Base-by-base conservation (phyloP, 37 sponge, comb jelly and placozoan genomes). In the Crambe crambe region DNA sequence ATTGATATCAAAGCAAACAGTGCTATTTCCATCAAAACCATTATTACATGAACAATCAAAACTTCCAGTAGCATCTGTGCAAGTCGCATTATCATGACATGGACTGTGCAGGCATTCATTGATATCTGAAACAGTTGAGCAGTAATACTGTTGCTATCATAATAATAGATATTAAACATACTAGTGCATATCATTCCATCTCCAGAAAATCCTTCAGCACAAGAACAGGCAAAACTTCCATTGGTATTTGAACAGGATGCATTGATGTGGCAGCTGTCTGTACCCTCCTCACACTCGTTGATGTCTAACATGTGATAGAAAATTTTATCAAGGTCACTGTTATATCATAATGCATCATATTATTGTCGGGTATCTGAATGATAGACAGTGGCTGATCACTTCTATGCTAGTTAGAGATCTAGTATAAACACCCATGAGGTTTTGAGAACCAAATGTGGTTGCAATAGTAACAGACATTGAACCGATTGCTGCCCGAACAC, bases 1-100 rank as follows among this genome's bases (percentile, higher is more conserved):
- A 65, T 83, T 30, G 0, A 61, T 36, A 30, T 83, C 83, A 60
- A 23, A 65, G 65, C 82, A 81, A 36, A 34, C 22, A 59, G 59
- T 40, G 18, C 83, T 74, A 74, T 73, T 32, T 73, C 83, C 83
- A 5, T 8, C 54, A 64, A 68, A 86, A 0, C 87, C 87, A 79
- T 26, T 1, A 0, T 65, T 62, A 77, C 89, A 88, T 1, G 32
- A 20, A 42, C 89, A 88, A 23, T 29, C 22, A 35, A 51, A 73
- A 56, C 66, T 54, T 47, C 75, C 83, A 31, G 47, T 64, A 9
- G 34, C 42, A 37, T 82, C 65, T 34, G 23, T 1, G 42, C 83
- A 82, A 8, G 0, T 9, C 1, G 75, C 74, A 74, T 74, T 81
- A 38, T 3, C 23, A 40, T 58, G 22, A 59, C 81, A 81, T 1